A percentile compares a stretch with the other conserved stretches of the same genome.
Evolutionary conservation across 2,888 invertebrate genomes (phyloP).

Genomic region (Troides oblongomaculatus): DNA sequence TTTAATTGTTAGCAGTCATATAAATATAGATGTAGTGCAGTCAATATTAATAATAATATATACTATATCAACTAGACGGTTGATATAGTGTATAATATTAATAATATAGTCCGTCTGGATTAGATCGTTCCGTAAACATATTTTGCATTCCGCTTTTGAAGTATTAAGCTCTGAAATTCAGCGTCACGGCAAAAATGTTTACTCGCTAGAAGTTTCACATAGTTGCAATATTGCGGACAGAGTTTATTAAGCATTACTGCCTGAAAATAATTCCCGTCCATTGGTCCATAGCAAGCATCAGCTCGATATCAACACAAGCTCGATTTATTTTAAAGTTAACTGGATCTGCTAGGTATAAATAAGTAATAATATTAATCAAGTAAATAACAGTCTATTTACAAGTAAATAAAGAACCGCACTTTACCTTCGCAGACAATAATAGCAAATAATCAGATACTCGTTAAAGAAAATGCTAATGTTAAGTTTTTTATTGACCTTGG

Average conservation of each 20-base stretch:
- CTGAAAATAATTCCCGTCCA: background rate
- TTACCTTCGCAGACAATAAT: too few species aligned
- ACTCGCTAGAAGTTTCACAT: conserved; percentile 9
- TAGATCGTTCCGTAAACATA: background rate
- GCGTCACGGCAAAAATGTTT: conserved; percentile 7
- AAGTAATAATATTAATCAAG: too few species aligned
- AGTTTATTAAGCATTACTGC: conserved; percentile 11
- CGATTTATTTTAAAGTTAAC: background rate
- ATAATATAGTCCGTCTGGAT: background rate
- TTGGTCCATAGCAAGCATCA: background rate
- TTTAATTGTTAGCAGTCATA: too few species aligned
- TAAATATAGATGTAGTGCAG: too few species aligned
- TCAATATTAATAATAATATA: too few species aligned
- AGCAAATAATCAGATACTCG: too few species aligned
- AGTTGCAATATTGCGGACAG: conserved; percentile 8
- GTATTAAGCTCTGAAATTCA: conserved; percentile 5
- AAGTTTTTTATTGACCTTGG: too few species aligned
- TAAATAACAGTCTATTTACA: too few species aligned
- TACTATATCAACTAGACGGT: too few species aligned
- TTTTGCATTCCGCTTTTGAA: background rate
- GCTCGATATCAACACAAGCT: background rate
- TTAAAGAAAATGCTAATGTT: too few species aligned
- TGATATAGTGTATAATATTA: too few species aligned
- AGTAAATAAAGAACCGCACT: too few species aligned
- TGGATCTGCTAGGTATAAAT: background rate